phyloP scores from a whole-genome alignment of 2,113 vertebrate genomes.

The Gadus macrocephalus region DNA sequence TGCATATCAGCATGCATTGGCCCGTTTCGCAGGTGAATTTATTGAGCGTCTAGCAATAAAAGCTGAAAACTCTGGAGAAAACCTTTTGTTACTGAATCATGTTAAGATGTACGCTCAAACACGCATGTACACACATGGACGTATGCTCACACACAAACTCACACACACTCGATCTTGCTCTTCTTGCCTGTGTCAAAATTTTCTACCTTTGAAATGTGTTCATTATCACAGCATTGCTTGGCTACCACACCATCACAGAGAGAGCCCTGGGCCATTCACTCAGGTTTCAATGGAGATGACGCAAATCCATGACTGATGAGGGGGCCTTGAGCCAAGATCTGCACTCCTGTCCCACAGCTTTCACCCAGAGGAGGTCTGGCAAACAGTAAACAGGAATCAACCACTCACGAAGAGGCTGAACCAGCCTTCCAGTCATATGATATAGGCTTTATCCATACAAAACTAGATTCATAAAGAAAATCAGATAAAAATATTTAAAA shows the following conservation, averaged over 20 bases:
- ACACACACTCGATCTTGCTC: neutral
- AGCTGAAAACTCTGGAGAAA: constrained; percentile 15
- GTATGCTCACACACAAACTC: constrained; percentile 9
- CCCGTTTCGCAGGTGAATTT: constrained; percentile 30
- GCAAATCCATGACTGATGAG: constrained; percentile 51
- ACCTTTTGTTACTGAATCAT: neutral
- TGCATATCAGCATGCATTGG: constrained; percentile 30
- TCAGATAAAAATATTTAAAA: too few relatives aligned
- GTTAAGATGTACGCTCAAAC: constrained; percentile 2
- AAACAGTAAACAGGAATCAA: too few relatives aligned
- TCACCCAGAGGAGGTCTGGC: too few relatives aligned
- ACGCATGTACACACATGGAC: constrained; percentile 9
- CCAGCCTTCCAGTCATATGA: too few relatives aligned
- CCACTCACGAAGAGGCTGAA: too few relatives aligned
- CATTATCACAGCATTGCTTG: constrained; percentile 46
- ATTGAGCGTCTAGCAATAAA: constrained; percentile 29
- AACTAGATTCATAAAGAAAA: too few relatives aligned
- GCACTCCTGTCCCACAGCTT: constrained; percentile 32
- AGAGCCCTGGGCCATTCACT: constrained; percentile 48
- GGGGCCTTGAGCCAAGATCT: constrained; percentile 31
- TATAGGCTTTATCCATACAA: too few relatives aligned
- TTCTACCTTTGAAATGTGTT: constrained; percentile 36
- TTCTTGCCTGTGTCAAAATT: constrained; percentile 2
- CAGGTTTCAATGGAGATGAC: constrained; percentile 56
- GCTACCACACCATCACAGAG: constrained; percentile 39